phyloP scores from a whole-genome alignment of 2,113 vertebrate species.

The Seriola aureovittata region DNA sequence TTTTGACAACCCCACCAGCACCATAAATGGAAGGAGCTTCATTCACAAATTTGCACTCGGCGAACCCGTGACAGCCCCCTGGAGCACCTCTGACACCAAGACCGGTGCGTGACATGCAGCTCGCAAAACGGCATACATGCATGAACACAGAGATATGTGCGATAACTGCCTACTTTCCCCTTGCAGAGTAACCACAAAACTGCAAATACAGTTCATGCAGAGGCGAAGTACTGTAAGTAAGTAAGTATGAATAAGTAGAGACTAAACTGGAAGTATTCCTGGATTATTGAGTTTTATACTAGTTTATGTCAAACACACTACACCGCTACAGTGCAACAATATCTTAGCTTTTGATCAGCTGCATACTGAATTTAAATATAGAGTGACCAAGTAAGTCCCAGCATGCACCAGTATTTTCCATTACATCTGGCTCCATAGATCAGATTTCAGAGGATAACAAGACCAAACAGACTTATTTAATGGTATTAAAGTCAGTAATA shows the following conservation, averaged over 20 bases:
- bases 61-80: conserved; percentile 40
- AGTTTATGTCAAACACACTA: background rate
- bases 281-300: background rate
- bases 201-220: background rate
- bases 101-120: background rate
- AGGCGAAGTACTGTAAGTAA: background rate
- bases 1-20: conserved; percentile 39
- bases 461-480: conserved; percentile 7
- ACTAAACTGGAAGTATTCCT: too few relatives aligned
- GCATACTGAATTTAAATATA: background rate
- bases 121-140: conserved; percentile 6
- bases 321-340: background rate
- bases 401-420: background rate
- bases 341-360: background rate
- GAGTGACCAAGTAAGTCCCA: background rate
- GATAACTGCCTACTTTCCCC: background rate
- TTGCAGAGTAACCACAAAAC: background rate
- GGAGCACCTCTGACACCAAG: background rate
- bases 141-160: background rate
- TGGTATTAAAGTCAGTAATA: conserved; percentile 16
- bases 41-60: conserved; percentile 76
- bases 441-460: conserved; percentile 31
- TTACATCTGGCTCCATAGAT: conserved; percentile 11
- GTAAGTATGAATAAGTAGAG: too few relatives aligned
- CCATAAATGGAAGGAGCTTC: conserved; percentile 74